Evolutionary conservation across 1,140 invertebrate species (phyloP), one percentile per base, ranked within the genome.

Genomic region (Zaprionus camerounensis): DNA sequence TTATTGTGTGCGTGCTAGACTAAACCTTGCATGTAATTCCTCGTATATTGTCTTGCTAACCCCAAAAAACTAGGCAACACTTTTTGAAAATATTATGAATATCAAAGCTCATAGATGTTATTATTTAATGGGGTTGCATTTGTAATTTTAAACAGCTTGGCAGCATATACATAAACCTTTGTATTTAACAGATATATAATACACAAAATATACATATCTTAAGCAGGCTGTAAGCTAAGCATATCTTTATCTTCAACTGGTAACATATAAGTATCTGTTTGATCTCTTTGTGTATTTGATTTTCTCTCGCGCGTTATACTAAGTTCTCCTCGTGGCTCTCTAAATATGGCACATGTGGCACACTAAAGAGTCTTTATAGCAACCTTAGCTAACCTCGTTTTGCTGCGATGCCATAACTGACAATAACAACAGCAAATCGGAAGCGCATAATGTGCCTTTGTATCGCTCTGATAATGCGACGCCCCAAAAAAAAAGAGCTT

Each of bases 361-460:
- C 46, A 22, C 46, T 51, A 24, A 20, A 13, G 46, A 5, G 9
- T 22, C 22, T 58, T 26, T 64, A 64, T 49, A 46, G 57, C 34
- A 24, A 66, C 55, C 38, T 57, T 41, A 41, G 46, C 69, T 66
- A 76, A 71, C 73, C 73, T 61, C 44, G 34, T 71, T 76, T 53
- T 76, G 73, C 36, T 20, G 59, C 61, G 53, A 71, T 71, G 73
- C 68, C 68, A 76, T 76, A 76, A 76, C 49, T 51, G 59, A 53
- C 72, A 65, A 72, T 38, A 82, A 36, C 72, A 79, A 64, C 76
- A 70, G 53, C 71, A 80, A 81, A 79, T 88, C 85, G 84, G 81
- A 88, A 81, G 84, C 71, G 85, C 85, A 88, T 88, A 88, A 88
- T 88, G 85, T 84, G 71, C 78, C 81, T 84, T 90, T 88, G 85